A percentile compares a stretch with the other conserved stretches of the same genome.
phyloP scores from a whole-genome alignment of 2,113 vertebrate species.

The Rhabdomys dilectus region DNA sequence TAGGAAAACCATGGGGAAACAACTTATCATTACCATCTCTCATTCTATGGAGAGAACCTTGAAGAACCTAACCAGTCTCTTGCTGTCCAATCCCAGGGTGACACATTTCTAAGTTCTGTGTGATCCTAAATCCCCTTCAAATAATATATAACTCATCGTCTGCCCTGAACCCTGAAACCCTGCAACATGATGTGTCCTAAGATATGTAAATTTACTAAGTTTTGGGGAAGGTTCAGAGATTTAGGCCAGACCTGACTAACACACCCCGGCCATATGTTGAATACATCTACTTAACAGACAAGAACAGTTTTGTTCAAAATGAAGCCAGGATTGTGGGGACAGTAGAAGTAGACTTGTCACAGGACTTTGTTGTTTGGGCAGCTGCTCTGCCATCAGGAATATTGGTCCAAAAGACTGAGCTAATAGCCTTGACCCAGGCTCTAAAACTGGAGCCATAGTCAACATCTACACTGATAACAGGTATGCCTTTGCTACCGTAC shows the following conservation, averaged over 20 bases:
- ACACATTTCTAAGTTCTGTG: too few relatives aligned
- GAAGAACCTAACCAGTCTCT: too few relatives aligned
- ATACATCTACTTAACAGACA: not conserved
- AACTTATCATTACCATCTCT: too few relatives aligned
- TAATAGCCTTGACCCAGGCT: not conserved
- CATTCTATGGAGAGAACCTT: too few relatives aligned
- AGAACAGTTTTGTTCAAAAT: not conserved
- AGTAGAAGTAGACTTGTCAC: not conserved
- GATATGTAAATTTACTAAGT: not conserved
- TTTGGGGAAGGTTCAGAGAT: too few relatives aligned
- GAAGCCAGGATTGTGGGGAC: not conserved
- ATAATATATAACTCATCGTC: not conserved
- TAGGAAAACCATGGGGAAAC: too few relatives aligned
- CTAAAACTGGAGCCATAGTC: not conserved
- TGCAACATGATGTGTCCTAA: not conserved
- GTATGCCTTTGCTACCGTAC: not conserved
- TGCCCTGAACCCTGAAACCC: not conserved
- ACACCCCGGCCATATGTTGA: not conserved
- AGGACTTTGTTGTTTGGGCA: not conserved
- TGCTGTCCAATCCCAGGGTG: too few relatives aligned
- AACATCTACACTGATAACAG: not conserved
- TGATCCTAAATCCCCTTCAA: not conserved
- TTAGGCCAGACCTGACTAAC: too few relatives aligned
- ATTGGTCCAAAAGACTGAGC: not conserved
- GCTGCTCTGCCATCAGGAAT: not conserved